These are phyloP conservation scores for Pristionchus arcanus DNA, from an alignment of 2,888 invertebrate genomes.

Conservation along the genomic window DNA sequence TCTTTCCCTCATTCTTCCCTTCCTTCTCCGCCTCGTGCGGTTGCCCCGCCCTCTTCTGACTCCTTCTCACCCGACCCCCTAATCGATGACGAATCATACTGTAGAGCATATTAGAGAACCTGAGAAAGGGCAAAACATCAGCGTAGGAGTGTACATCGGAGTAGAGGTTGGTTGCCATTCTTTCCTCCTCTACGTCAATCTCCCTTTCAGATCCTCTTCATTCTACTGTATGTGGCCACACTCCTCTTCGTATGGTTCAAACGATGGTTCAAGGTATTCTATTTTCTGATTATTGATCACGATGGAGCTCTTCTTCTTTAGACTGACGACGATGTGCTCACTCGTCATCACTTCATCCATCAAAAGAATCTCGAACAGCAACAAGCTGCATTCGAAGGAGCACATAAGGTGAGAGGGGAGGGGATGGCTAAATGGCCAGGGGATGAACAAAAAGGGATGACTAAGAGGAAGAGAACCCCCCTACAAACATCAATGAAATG, in stretches of 20 bases:
- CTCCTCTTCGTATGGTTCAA: conserved; percentile 8
- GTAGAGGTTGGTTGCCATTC: background rate
- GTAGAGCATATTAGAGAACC: background rate
- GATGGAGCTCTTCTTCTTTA: background rate
- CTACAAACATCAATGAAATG: background rate
- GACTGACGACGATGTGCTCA: conserved; percentile 28
- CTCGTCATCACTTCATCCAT: conserved; percentile 37
- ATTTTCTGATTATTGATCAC: background rate
- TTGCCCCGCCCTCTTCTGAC: background rate
- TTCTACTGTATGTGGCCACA: background rate
- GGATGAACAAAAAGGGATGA: too few species aligned
- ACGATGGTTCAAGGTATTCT: conserved; percentile 29
- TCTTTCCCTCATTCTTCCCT: background rate
- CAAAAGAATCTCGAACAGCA: conserved; percentile 6
- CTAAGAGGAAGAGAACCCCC: background rate
- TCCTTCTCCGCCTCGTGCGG: background rate
- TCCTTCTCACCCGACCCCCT: background rate
- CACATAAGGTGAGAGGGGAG: background rate
- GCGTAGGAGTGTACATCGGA: background rate
- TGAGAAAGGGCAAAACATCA: background rate
- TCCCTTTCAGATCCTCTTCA: background rate
- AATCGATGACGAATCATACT: background rate
- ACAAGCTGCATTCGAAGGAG: background rate
- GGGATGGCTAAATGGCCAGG: too few species aligned
- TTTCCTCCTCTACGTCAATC: background rate